Percentiles rank a stretch among this genome's conserved stretches.
These are phyloP conservation scores for Botia almorhae DNA, from an alignment of 2,797 vertebrate species.

Conservation along the genomic window DNA sequence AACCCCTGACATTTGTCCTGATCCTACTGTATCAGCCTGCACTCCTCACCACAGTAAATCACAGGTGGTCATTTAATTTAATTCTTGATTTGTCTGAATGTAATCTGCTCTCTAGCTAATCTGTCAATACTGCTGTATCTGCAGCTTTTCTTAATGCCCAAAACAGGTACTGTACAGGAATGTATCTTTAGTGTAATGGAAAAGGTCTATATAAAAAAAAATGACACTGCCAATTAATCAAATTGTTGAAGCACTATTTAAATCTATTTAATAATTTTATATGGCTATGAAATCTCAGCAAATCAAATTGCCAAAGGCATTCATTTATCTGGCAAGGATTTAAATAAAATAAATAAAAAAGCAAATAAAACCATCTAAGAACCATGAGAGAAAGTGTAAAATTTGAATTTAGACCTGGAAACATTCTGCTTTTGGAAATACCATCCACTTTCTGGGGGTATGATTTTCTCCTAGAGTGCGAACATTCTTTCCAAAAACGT, in stretches of 20 bases:
- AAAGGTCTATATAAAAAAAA: neutral
- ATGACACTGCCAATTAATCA: neutral
- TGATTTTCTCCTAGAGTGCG: conserved; percentile 67
- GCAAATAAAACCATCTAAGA: conserved; percentile 41
- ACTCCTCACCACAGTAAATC: neutral
- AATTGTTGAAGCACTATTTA: no score
- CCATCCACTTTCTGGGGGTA: conserved; percentile 68
- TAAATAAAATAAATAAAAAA: conserved; percentile 47
- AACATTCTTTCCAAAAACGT: conserved; percentile 74
- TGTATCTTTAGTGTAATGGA: neutral
- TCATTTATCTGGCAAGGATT: conserved; percentile 9
- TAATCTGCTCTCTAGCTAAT: no score
- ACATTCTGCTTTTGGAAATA: conserved; percentile 64
- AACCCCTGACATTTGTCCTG: neutral
- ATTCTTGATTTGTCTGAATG: neutral
- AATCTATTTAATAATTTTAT: neutral
- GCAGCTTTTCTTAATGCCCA: neutral
- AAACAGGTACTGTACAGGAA: neutral
- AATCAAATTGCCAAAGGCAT: neutral
- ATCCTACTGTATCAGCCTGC: neutral
- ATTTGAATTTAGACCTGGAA: conserved; percentile 66
- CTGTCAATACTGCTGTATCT: no score
- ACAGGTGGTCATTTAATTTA: neutral
- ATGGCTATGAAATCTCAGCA: neutral
- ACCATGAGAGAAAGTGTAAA: conserved; percentile 49